These are phyloP conservation scores for Buathra laborator DNA, from an alignment of 2,888 invertebrate species.

Conservation along the genomic window DNA sequence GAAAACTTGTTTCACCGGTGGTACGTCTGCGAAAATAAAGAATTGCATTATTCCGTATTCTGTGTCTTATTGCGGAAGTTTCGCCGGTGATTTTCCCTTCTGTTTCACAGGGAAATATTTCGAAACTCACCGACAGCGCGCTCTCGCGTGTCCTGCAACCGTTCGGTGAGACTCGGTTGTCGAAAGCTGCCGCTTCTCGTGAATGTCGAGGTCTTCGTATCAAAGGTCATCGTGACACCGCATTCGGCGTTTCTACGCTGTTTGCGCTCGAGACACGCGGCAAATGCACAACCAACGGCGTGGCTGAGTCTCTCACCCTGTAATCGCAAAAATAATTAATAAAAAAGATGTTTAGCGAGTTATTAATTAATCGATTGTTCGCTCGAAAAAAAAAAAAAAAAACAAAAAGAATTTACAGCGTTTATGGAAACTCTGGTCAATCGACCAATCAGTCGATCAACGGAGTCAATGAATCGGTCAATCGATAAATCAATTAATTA, in stretches of 20 bases:
- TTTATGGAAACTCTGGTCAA: neutral
- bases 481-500: too few species aligned
- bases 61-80: too few species aligned
- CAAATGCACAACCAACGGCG: slow-evolving; percentile 99
- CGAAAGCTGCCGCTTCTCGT: slow-evolving; percentile 97
- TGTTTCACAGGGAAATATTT: neutral
- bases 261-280: slow-evolving; percentile 98
- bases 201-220: slow-evolving; percentile 95
- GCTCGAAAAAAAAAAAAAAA: neutral
- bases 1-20: slow-evolving; percentile 88
- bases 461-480: too few species aligned
- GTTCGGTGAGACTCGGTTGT: slow-evolving; percentile 93
- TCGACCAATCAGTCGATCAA: too few species aligned
- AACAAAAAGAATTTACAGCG: too few species aligned
- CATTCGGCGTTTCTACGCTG: slow-evolving; percentile 99
- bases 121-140: slow-evolving; percentile 87
- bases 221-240: slow-evolving; percentile 96
- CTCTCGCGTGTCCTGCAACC: slow-evolving; percentile 87
- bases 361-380: neutral
- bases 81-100: too few species aligned
- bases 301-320: slow-evolving; percentile 98
- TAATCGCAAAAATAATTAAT: neutral
- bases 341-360: neutral
- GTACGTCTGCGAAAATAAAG: slow-evolving; percentile 80
- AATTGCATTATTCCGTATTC: neutral